Conservation (phyloP, 2,888 invertebrate species). For the Rhagonycha lutea region DNA sequence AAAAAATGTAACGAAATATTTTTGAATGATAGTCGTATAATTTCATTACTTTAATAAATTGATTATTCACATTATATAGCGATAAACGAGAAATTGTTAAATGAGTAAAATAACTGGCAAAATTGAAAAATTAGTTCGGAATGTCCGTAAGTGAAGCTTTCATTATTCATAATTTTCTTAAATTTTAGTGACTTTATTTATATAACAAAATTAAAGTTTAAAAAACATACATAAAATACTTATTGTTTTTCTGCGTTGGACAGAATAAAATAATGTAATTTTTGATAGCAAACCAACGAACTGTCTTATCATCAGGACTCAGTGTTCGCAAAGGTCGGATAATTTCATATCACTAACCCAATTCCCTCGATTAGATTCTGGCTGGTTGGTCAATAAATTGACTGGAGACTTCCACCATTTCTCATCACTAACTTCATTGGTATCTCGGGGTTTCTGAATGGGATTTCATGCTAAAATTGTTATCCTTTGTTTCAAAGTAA, state of each 20-base stretch:
- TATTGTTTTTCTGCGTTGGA: constrained; percentile 34
- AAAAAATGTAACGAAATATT: neutral
- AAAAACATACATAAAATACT: constrained; percentile 16
- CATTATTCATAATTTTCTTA: neutral
- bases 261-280: constrained; percentile 46
- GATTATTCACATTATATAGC: neutral
- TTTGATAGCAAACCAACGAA: constrained; percentile 48
- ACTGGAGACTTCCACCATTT: constrained; percentile 54
- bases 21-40: neutral
- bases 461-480: constrained; percentile 50
- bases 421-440: constrained; percentile 55
- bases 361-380: constrained; percentile 56
- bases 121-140: neutral
- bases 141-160: neutral
- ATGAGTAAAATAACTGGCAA: neutral
- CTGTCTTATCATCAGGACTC: constrained; percentile 55
- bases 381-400: constrained; percentile 56
- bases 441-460: constrained; percentile 48
- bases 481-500: constrained; percentile 43
- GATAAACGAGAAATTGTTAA: neutral
- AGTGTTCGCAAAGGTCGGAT: constrained; percentile 48
- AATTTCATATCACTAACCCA: constrained; percentile 56
- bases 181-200: neutral
- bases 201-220: constrained; percentile 12
- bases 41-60: neutral